Evolutionary conservation across 2,888 invertebrate species (phyloP), one percentile per base, ranked within the genome.

Genomic region (Acrocera orbiculus): DNA sequence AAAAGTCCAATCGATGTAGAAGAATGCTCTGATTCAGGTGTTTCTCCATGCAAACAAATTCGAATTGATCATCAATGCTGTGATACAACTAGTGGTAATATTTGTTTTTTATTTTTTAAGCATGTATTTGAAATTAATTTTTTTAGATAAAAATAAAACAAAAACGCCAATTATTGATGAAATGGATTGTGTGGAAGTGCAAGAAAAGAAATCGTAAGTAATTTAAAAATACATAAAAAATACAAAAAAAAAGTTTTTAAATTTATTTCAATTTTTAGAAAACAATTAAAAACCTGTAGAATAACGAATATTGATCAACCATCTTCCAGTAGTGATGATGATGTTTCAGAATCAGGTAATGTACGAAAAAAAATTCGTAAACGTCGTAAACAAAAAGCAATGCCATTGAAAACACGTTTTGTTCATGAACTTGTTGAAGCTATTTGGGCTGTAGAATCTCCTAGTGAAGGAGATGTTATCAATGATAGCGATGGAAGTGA

Each of bases 361-460:
- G 48, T 54, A 42, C 53, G 57, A 16, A 56, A 59, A 33, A 59
- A 52, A 40, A 50, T 54, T 1, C 47, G 49, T 20, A 52, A 61
- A 35, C 51, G 60, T 6, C 51, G 59, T 8, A 57, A 59, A 22
- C 27, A 35, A 16, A 55, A 54, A 36, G 49, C 46, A 24, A 55
- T 47, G 38, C 43, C 55, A 16, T 55, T 54, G 13, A 36, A 54
- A 19, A 51, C 47, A 7, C 45, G 56, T 16, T 40, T 58, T 25
- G 55, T 66, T 1, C 67, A 67, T 39, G 61, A 61, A 40, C 46
- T 62, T 9, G 70, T 70, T 1, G 69, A 69, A 47, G 70, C 70
- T 1, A 70, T 71, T 15, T 72, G 71, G 27, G 71, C 71, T 36
- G 66, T 64, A n/a, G 70, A 69, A 0, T 69, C 67, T 0, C 66